Base-by-base conservation (phyloP, 2,797 vertebrate species). In the Caiman crocodilus region DNA sequence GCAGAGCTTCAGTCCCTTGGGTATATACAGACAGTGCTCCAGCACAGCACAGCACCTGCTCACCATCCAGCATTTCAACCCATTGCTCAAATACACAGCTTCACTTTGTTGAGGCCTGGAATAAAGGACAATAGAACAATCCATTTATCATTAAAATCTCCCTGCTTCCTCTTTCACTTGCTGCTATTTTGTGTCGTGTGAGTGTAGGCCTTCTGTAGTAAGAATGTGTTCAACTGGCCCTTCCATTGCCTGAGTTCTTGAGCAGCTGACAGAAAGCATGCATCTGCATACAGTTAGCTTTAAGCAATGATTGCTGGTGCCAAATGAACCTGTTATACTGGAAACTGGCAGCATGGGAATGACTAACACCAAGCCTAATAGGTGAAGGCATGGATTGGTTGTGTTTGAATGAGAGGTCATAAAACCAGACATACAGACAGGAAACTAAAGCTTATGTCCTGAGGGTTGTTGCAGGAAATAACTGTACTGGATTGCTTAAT, bases 371-470 rank as follows among this genome's bases (percentile, higher is more conserved):
- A 20, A 42, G 32, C 4, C 13, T 20, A 71, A 42, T 21, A 2
- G 69, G 13, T 71, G 9, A 7, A 7, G 69, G 35, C 21, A 42
- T 14, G 21, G 69, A 7, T 32, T 6, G 13, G 32, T 32, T 71
- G 67, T 13, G 13, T 71, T 42, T 23, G 21, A 23, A 14, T 42
- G 35, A 14, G 21, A 11, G 21, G 13, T 23, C 63, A 64, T 64
- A 64, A 64, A n/a, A 64, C 28, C 28, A 64, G 69, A 20, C 20
- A 7, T 71, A 21, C 23, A 71, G 11, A 25, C 69, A 71, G 76
- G 21, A n/a, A n/a, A 25, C 17, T 25, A 61, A 56, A 0, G 1
- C 25, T 58, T 59, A 25, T 0, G 0, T 55, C 65, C 59, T 55
- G 1, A 2, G 59, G 32, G 55, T 28, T 59, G 65, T 15, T 65